A percentile compares a stretch with the other conserved stretches of the same genome.
Evolutionary conservation across 2,113 vertebrate species (phyloP).

Genomic region (Isichthys henryi): DNA sequence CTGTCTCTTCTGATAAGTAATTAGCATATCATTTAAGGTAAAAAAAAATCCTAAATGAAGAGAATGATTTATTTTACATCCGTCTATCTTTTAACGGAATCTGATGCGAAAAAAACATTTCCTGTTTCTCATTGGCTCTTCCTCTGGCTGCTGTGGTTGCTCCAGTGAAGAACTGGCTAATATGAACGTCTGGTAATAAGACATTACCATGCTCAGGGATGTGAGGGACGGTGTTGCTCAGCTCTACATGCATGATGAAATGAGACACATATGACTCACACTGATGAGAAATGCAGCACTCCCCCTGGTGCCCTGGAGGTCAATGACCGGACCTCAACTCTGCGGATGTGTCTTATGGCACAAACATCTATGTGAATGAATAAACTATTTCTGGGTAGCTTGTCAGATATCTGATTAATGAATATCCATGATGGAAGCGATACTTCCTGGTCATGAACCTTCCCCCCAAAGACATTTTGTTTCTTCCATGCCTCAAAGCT

Average conservation of each 20-base stretch:
- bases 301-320: not conserved
- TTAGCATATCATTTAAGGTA: not conserved
- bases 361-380: constrained; percentile 17
- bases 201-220: constrained; percentile 49
- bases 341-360: constrained; percentile 17
- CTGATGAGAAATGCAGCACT: constrained; percentile 30
- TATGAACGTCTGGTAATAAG: constrained; percentile 54
- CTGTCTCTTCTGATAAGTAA: not conserved
- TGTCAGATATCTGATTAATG: constrained; percentile 36
- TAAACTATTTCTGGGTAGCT: constrained; percentile 22
- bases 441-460: not conserved
- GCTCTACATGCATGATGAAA: constrained; percentile 58
- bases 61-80: not conserved
- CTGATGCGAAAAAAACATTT: not conserved
- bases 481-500: not conserved
- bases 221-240: constrained; percentile 50
- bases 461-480: not conserved
- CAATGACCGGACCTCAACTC: not conserved
- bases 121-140: not conserved
- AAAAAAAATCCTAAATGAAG: not conserved
- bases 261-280: constrained; percentile 53
- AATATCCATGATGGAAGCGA: constrained; percentile 20
- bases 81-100: not conserved
- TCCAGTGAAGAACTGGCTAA: constrained; percentile 39
- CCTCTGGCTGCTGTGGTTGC: not conserved